phyloP scores from a whole-genome alignment of 2,113 vertebrate genomes.

The Sebastes fasciatus region DNA sequence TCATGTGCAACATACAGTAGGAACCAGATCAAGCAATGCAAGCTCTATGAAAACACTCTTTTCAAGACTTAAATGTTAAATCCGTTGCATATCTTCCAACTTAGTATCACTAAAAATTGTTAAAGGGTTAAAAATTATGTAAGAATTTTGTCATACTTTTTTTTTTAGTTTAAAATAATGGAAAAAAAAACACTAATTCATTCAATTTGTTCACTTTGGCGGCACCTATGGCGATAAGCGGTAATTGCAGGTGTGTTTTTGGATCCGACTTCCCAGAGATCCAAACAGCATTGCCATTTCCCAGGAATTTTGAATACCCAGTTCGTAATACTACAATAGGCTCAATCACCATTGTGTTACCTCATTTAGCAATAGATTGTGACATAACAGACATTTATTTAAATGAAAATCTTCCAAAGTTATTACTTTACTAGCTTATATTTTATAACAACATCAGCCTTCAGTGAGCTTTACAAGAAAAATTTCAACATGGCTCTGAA shows the following conservation, averaged over 20 bases:
- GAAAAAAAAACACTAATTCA: background rate
- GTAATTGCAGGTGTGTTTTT: no score
- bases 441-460: background rate
- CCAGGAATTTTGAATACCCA: no score
- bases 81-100: background rate
- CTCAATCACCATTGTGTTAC: background rate
- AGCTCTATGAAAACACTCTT: background rate
- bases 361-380: background rate
- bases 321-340: background rate
- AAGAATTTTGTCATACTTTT: no score
- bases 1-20: background rate
- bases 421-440: background rate
- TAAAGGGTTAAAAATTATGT: background rate
- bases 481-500: conserved; percentile 2
- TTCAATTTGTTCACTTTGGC: no score
- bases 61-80: background rate
- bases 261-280: no score
- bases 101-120: background rate
- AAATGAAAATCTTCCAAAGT: background rate
- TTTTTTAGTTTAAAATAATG: background rate
- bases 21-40: background rate
- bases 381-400: background rate
- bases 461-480: background rate
- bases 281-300: no score
- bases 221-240: no score